phyloP scores from a whole-genome alignment of 2,797 vertebrate genomes.

The Tenualosa thibaudeaui region DNA sequence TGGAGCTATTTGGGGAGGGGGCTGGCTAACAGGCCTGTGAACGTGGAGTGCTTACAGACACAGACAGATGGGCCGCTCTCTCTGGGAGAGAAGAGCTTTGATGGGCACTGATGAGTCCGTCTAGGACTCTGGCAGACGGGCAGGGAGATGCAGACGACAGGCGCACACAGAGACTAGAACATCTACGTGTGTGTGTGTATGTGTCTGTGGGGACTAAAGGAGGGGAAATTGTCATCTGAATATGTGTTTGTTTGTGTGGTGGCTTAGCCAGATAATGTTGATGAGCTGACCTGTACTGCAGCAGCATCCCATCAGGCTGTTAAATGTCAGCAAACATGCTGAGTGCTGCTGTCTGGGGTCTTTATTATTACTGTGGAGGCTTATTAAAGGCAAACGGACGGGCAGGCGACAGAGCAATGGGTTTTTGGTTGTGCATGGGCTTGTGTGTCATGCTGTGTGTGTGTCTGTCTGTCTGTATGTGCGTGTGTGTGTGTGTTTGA shows the following conservation, averaged over 20 bases:
- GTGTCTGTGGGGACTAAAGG: too few relatives aligned
- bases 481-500: not conserved
- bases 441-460: not conserved
- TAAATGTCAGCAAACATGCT: constrained; percentile 14
- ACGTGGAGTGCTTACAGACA: not conserved
- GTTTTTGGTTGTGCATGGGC: not conserved
- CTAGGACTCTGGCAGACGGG: not conserved
- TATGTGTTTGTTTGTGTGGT: not conserved
- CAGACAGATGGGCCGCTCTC: constrained; percentile 15
- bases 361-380: not conserved
- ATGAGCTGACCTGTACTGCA: not conserved
- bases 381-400: not conserved
- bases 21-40: constrained; percentile 2
- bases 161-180: not conserved
- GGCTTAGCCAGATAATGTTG: not conserved
- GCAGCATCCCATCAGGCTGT: not conserved
- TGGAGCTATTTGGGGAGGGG: not conserved
- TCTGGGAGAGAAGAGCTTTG: constrained; percentile 13
- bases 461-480: not conserved
- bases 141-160: not conserved
- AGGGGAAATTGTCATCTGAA: not conserved
- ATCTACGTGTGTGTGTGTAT: not conserved
- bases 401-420: not conserved
- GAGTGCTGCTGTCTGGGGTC: not conserved
- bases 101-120: constrained; percentile 4